Evolutionary conservation across 2,888 invertebrate genomes (phyloP), one percentile per base, ranked within the genome.

Genomic region (Exephanes ischioxanthus): DNA sequence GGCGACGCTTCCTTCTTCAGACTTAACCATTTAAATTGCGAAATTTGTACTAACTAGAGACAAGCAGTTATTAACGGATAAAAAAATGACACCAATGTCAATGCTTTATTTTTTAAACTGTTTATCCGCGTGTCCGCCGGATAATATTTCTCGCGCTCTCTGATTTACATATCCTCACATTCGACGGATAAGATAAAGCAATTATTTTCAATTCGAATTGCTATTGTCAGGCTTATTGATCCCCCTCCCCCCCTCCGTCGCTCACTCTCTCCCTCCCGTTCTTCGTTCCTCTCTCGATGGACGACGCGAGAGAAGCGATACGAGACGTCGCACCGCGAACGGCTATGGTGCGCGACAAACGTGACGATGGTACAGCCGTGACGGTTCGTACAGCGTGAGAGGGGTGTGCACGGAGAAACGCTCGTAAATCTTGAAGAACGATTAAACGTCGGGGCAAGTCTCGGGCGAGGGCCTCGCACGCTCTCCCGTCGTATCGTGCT

Each of bases 401-500:
- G 86, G 78, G 41, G 41, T 41, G 70, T 67, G 72, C 68, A 68
- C 75, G 84, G 78, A 80, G 75, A 67, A 81, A 83, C 68, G 80
- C 66, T 92, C 93, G 92, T 94, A 94, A 94, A 94, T 94, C 93
- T 92, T 87, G 84, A 85, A 84, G 85, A 89, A 92, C 91, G 92
- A 93, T 93, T 94, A 93, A 94, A 93, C 88, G 93, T 93, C 94
- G 91, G 86, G 73, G 83, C 86, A 86, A 78, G 83, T 78, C 84
- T 75, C 83, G 70, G 75, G 53, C 79, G 80, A 80, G 75, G 83
- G 83, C 80, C 48, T 66, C 71, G 58, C 67, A 66, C 70, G 70
- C 73, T 61, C 63, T 67, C 78, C 63, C 68, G 30, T 77, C 79
- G 78, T 81, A 66, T 78, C 77, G 77, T n/a, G 75, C 70, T 51